These are phyloP conservation scores for Grammomys surdaster DNA, from an alignment of 2,113 vertebrate species.

Conservation along the genomic window DNA sequence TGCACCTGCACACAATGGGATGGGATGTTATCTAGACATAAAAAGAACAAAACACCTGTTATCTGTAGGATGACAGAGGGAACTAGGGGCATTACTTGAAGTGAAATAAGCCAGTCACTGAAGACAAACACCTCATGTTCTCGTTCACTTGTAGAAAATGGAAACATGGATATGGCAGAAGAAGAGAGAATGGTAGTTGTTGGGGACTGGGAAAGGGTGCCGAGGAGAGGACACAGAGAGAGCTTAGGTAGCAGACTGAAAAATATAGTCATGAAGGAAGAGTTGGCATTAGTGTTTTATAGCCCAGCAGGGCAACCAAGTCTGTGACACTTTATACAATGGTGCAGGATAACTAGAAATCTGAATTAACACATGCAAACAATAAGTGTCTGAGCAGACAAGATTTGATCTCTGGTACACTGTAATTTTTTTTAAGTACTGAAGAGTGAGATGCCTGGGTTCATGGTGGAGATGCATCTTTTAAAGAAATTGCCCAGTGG, in stretches of 20 bases:
- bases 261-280: background rate
- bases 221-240: background rate
- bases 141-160: background rate
- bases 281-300: background rate
- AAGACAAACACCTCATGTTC: background rate
- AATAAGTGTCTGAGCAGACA: background rate
- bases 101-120: background rate
- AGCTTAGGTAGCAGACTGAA: background rate
- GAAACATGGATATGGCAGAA: background rate
- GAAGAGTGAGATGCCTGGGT: background rate
- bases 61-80: background rate
- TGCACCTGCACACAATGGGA: too few relatives aligned
- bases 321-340: background rate
- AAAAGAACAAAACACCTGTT: background rate
- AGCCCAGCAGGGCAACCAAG: background rate
- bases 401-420: background rate
- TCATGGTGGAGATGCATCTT: background rate
- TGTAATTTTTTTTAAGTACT: slow-evolving; percentile 25
- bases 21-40: background rate
- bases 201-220: background rate
- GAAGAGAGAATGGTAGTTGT: background rate
- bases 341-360: background rate
- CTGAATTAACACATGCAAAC: background rate
- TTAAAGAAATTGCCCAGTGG: background rate
- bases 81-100: background rate